These are phyloP conservation scores for Euphonia xanthogaster DNA, from an alignment of 2,797 vertebrate species.

Conservation along the genomic window DNA sequence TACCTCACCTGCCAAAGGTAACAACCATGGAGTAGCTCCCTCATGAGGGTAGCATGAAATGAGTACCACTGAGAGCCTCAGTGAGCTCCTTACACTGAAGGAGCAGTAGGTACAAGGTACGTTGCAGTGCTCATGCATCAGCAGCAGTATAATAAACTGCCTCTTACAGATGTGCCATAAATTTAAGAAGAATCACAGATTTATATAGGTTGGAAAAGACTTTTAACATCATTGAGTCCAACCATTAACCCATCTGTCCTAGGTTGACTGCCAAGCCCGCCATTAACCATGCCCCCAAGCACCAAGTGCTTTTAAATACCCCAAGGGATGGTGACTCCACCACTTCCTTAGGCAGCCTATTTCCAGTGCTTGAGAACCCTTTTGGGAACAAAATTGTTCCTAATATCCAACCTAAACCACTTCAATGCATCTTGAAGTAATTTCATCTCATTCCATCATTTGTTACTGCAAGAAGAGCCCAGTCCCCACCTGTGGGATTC, in stretches of 20 bases:
- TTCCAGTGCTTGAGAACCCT: neutral
- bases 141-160: neutral
- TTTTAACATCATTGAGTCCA: neutral
- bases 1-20: neutral
- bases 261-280: neutral
- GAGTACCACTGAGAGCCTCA: rapidly evolving
- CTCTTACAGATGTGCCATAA: neutral
- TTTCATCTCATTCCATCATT: neutral
- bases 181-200: neutral
- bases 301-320: neutral
- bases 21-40: neutral
- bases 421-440: rapidly evolving
- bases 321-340: neutral
- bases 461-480: neutral
- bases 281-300: neutral
- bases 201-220: neutral
- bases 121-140: neutral
- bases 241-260: neutral
- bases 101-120: neutral
- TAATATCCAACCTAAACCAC: neutral
- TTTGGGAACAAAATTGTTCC: neutral
- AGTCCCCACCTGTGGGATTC: rapidly evolving
- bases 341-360: neutral
- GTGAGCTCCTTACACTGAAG: rapidly evolving
- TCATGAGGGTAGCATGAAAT: neutral